Conservation (phyloP, 2,113 vertebrate species). For the Monarcha castaneiventris region DNA sequence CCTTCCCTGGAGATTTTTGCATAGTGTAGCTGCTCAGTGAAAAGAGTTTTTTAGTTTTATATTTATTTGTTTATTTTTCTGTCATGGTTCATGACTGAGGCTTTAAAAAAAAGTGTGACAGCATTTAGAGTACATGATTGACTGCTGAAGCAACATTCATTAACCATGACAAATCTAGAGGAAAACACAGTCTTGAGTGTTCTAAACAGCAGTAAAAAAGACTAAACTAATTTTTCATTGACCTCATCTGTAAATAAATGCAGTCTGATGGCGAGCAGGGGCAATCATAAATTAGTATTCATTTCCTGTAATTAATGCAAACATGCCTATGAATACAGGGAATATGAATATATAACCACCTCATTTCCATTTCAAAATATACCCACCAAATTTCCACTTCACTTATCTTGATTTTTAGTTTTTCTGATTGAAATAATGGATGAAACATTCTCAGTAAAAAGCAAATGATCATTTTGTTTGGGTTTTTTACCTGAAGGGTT, state of each 20-base stretch:
- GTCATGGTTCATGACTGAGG: slow-evolving; percentile 86
- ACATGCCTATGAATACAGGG: slow-evolving; percentile 76
- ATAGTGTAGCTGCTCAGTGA: slow-evolving; percentile 80
- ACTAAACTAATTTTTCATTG: slow-evolving; percentile 78
- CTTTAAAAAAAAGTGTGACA: slow-evolving; percentile 81
- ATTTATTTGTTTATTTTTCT: slow-evolving; percentile 94
- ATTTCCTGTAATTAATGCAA: slow-evolving; percentile 82
- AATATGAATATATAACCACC: slow-evolving; percentile 76
- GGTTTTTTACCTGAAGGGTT: background rate
- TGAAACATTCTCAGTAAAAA: slow-evolving; percentile 12
- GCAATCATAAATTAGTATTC: slow-evolving; percentile 80
- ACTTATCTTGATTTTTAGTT: slow-evolving; percentile 66
- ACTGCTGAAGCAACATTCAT: slow-evolving; percentile 82
- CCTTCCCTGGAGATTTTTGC: slow-evolving; percentile 75
- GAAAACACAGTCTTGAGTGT: slow-evolving; percentile 87
- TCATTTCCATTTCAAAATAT: slow-evolving; percentile 78
- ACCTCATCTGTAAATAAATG: slow-evolving; percentile 82
- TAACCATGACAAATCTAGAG: slow-evolving; percentile 86
- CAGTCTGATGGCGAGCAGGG: slow-evolving; percentile 73
- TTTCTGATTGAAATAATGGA: slow-evolving; percentile 64
- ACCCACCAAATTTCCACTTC: slow-evolving; percentile 71
- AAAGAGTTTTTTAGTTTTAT: slow-evolving; percentile 84
- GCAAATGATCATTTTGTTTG: background rate
- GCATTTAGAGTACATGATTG: slow-evolving; percentile 81
- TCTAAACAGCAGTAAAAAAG: slow-evolving; percentile 76